phyloP scores from a whole-genome alignment of 2,113 vertebrate genomes.

The Mastomys natalensis region DNA sequence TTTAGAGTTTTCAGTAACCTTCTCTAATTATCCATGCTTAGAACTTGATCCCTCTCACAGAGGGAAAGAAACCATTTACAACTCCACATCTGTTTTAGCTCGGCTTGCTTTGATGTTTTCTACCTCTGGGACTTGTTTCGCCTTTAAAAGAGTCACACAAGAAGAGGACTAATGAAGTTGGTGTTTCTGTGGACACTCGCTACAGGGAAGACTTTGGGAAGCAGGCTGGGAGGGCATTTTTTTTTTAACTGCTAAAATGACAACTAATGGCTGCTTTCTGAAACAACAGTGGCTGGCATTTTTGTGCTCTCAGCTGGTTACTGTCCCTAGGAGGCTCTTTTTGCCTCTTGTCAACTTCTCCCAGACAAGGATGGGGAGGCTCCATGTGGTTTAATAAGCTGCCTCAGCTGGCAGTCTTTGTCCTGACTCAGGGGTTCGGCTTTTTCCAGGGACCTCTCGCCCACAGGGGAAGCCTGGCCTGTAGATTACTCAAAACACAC shows the following conservation, averaged over 20 bases:
- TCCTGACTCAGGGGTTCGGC: conserved; percentile 27
- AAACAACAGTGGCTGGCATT: not conserved
- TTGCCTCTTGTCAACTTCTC: not conserved
- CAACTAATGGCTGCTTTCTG: not conserved
- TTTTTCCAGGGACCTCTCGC: conserved; percentile 17
- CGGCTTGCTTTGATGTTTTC: conserved; percentile 1
- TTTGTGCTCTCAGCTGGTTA: not conserved
- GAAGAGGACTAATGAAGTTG: conserved; percentile 34
- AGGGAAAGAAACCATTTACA: not conserved
- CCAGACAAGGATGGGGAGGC: not conserved
- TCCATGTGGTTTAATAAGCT: not conserved
- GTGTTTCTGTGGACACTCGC: not conserved
- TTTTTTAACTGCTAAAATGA: not conserved
- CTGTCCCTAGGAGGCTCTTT: not conserved
- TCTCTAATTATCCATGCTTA: conserved; percentile 24
- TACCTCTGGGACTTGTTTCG: not conserved
- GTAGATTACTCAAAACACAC: not conserved
- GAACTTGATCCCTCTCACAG: not conserved
- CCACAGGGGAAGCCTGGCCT: not conserved
- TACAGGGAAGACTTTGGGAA: not conserved
- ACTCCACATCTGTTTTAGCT: not conserved
- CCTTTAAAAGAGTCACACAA: not conserved
- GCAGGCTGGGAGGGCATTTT: not conserved
- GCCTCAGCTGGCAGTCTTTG: conserved; percentile 19
- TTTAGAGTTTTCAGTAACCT: conserved; percentile 1